A percentile compares a stretch with the other conserved stretches of the same genome.
These are phyloP conservation scores for Centropristis striata DNA, from an alignment of 2,113 vertebrate genomes.

Conservation along the genomic window DNA sequence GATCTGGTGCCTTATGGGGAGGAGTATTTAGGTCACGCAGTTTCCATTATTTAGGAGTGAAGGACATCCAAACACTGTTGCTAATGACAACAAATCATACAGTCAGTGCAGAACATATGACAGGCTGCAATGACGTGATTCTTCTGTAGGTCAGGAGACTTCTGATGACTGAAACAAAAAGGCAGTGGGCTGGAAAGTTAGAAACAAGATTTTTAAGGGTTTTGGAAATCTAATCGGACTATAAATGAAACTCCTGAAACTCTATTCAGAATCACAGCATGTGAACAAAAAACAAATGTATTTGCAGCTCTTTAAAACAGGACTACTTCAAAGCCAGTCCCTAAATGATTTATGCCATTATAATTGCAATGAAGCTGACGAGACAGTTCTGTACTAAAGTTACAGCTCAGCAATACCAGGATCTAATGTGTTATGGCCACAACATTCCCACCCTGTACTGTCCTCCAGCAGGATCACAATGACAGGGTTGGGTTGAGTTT, in stretches of 20 bases:
- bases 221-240: not conserved
- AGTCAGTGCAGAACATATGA: constrained; percentile 22
- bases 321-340: not conserved
- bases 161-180: not conserved
- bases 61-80: constrained; percentile 60
- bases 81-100: constrained; percentile 60
- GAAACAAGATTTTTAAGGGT: not conserved
- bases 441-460: constrained; percentile 27
- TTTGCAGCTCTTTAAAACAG: not conserved
- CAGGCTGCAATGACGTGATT: not conserved
- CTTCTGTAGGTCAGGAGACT: not conserved
- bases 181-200: not conserved
- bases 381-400: constrained; percentile 5
- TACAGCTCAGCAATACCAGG: not conserved
- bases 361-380: not conserved
- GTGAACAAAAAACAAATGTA: not conserved
- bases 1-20: constrained; percentile 38
- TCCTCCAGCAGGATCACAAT: not conserved
- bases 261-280: not conserved
- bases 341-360: not conserved
- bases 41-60: constrained; percentile 69
- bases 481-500: constrained; percentile 7
- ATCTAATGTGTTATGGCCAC: constrained; percentile 25
- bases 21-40: constrained; percentile 56
- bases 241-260: not conserved